These are phyloP conservation scores for Synanceia verrucosa DNA, from an alignment of 2,797 vertebrate genomes.

Conservation along the genomic window DNA sequence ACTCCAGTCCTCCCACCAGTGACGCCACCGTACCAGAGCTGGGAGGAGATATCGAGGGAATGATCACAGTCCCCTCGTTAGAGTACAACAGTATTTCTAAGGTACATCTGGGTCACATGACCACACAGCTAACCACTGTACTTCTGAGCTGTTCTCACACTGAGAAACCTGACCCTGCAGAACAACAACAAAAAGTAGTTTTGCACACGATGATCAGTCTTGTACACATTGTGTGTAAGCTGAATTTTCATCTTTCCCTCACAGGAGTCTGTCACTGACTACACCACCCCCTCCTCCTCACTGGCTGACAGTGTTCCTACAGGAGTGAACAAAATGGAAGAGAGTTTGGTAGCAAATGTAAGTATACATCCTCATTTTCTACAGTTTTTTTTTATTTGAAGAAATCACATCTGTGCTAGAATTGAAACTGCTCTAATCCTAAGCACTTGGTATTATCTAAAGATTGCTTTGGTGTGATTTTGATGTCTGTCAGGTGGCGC, in stretches of 20 bases:
- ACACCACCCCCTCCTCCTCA: constrained; percentile 94
- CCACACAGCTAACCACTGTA: background rate
- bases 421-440: background rate
- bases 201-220: too few relatives aligned
- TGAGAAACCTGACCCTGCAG: background rate
- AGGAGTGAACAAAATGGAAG: constrained; percentile 93
- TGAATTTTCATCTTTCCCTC: background rate
- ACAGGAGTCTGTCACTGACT: constrained; percentile 97
- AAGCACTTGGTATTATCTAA: background rate
- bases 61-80: constrained; percentile 94
- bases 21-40: constrained; percentile 90
- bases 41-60: constrained; percentile 92
- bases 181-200: background rate
- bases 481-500: constrained; percentile 86
- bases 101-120: constrained; percentile 72
- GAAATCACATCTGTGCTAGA: background rate
- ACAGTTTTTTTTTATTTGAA: background rate
- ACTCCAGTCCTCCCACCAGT: constrained; percentile 86
- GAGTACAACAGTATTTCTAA: constrained; percentile 91
- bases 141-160: background rate
- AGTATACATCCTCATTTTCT: constrained; percentile 63
- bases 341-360: constrained; percentile 95
- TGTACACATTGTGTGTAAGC: background rate
- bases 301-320: constrained; percentile 93
- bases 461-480: background rate